Evolutionary conservation across 2,888 invertebrate species (phyloP).

Genomic region (Chymomyza caudatula): DNA sequence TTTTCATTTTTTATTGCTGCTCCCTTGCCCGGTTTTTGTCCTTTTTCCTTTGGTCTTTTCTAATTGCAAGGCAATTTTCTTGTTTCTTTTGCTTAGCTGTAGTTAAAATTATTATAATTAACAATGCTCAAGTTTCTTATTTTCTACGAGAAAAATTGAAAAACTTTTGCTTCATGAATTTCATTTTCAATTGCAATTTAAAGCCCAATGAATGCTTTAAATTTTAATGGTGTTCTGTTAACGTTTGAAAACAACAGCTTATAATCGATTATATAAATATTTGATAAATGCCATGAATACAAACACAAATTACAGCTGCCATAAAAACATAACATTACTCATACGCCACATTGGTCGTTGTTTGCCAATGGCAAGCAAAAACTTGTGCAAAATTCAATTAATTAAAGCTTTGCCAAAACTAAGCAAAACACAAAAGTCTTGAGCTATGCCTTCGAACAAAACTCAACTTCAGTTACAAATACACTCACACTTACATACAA

Average conservation of each 20-base stretch:
- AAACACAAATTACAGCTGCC: conserved; percentile 21
- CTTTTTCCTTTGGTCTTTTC: conserved; percentile 34
- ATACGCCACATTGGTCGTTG: not conserved
- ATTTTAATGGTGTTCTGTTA: conserved; percentile 9
- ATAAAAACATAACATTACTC: conserved; percentile 26
- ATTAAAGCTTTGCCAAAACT: conserved; percentile 32
- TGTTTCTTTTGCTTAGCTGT: conserved; percentile 29
- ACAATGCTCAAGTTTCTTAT: conserved; percentile 12
- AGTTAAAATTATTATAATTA: conserved; percentile 48
- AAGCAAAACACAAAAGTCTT: conserved; percentile 7
- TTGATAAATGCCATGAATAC: conserved; percentile 22
- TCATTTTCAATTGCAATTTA: not conserved
- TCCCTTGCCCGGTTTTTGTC: conserved; percentile 5
- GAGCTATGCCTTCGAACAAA: conserved; percentile 21
- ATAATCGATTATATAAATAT: conserved; percentile 10
- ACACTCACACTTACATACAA: not conserved
- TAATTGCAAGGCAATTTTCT: conserved; percentile 61
- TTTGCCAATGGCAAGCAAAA: not conserved
- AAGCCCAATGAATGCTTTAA: not conserved
- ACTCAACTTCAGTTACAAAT: conserved; percentile 11
- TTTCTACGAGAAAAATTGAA: conserved; percentile 28
- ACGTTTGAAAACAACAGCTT: conserved; percentile 26
- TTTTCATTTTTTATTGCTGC: conserved; percentile 5
- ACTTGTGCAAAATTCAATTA: conserved; percentile 40
- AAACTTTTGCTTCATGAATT: conserved; percentile 24